Evolutionary conservation across 2,797 vertebrate species (phyloP).

Genomic region (Amazonetta brasiliensis): DNA sequence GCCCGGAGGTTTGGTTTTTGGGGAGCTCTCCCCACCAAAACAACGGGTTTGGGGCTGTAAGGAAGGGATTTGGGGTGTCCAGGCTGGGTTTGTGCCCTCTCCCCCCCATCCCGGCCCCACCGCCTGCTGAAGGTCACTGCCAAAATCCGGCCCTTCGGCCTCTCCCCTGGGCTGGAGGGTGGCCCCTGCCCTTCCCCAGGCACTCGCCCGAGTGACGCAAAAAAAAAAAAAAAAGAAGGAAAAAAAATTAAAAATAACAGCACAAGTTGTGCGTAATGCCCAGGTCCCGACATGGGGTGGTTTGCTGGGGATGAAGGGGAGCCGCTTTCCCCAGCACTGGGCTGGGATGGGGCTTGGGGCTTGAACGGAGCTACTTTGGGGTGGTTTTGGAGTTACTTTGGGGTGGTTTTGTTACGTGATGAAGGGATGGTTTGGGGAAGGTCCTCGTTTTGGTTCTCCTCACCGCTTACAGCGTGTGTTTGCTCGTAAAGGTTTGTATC

Average conservation of each 20-base stretch:
- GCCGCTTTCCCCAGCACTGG: neutral
- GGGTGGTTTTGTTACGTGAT: neutral
- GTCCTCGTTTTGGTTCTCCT: neutral
- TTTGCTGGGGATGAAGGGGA: neutral
- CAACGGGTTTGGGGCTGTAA: neutral
- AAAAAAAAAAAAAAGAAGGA: neutral
- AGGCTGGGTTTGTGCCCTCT: neutral
- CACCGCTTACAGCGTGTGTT: neutral
- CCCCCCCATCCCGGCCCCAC: too few relatives aligned
- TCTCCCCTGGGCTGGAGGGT: neutral
- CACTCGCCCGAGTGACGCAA: neutral
- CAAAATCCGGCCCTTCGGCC: neutral
- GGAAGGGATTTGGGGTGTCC: neutral
- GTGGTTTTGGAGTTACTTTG: neutral
- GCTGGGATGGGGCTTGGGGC: neutral
- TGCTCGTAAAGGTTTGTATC: neutral
- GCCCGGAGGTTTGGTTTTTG: too few relatives aligned
- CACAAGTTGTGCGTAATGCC: neutral
- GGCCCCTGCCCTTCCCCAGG: neutral
- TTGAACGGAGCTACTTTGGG: neutral
- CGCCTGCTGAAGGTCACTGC: conserved; percentile 41
- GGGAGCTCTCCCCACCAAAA: neutral
- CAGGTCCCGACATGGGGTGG: neutral
- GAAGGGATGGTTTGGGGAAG: neutral
- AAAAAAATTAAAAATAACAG: neutral